phyloP scores from a whole-genome alignment of 92 coral and sea anemone species.

The Palythoa grandis region DNA sequence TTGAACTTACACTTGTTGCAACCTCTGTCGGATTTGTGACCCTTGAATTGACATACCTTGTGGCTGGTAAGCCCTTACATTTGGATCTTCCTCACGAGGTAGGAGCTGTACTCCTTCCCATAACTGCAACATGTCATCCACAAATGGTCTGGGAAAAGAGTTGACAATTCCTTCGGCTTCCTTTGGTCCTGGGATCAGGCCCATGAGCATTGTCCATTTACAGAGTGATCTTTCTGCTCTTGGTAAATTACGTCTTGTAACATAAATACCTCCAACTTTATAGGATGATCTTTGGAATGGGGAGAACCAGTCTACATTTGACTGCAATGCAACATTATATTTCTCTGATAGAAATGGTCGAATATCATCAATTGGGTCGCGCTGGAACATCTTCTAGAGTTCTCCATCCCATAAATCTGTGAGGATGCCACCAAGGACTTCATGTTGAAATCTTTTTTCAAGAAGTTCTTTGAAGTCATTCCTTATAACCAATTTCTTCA shows the following conservation, averaged over 20 bases:
- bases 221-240: conserved; percentile 19
- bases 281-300: conserved; percentile 40
- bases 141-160: neutral
- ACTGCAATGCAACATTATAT: conserved; percentile 26
- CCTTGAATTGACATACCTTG: conserved; percentile 35
- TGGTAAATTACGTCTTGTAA: conserved; percentile 51
- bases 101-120: conserved; percentile 13
- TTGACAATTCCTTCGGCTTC: neutral
- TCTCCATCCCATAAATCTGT: conserved; percentile 49
- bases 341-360: conserved; percentile 34
- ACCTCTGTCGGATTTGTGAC: no score
- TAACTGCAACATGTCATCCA: neutral
- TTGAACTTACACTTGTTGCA: no score
- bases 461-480: conserved; percentile 27
- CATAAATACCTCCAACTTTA: conserved; percentile 41
- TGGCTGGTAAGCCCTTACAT: conserved; percentile 47
- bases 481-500: conserved; percentile 26
- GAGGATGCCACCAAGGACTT: neutral
- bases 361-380: conserved; percentile 1
- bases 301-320: conserved; percentile 56
- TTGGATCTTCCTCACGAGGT: neutral
- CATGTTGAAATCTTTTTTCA: conserved; percentile 8
- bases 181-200: conserved; percentile 47
- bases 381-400: conserved; percentile 18
- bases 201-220: conserved; percentile 51